A percentile compares a stretch with the other conserved stretches of the same genome.
These are phyloP conservation scores for Cricetomys ansorgei DNA, from an alignment of 2,113 vertebrate genomes.

Conservation along the genomic window DNA sequence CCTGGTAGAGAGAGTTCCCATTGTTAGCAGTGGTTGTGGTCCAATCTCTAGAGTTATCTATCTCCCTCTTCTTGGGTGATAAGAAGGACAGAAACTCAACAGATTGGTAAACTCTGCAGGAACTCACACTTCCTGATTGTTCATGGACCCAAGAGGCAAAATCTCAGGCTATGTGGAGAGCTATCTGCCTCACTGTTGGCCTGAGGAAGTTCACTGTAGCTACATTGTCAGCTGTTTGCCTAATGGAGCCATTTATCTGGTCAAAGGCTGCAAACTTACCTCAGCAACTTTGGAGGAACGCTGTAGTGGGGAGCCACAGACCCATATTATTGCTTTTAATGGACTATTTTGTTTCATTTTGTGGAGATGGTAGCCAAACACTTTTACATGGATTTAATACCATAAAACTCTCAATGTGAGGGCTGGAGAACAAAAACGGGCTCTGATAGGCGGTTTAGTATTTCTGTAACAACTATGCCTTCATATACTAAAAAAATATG, in stretches of 20 bases:
- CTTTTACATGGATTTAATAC: neutral
- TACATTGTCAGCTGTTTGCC: neutral
- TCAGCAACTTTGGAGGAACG: neutral
- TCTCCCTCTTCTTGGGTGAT: neutral
- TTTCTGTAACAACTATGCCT: neutral
- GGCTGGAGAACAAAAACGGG: neutral
- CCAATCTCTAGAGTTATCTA: neutral
- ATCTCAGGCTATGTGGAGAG: neutral
- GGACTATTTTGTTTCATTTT: neutral
- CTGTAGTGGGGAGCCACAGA: no score
- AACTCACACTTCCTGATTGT: neutral
- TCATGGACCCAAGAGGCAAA: neutral
- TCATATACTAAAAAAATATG: neutral
- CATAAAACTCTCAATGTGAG: neutral
- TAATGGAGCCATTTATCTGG: no score
- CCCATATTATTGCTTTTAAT: neutral
- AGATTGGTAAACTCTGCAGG: neutral
- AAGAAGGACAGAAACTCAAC: neutral
- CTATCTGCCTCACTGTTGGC: no score
- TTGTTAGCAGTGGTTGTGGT: neutral
- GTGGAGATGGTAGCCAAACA: neutral
- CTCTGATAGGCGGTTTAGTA: neutral
- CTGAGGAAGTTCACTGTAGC: neutral
- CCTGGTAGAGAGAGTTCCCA: neutral
- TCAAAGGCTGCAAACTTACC: neutral